Percentiles rank a stretch among this genome's conserved stretches.
Conservation (phyloP, 2,113 vertebrate genomes). For the Eretmochelys imbricata region DNA sequence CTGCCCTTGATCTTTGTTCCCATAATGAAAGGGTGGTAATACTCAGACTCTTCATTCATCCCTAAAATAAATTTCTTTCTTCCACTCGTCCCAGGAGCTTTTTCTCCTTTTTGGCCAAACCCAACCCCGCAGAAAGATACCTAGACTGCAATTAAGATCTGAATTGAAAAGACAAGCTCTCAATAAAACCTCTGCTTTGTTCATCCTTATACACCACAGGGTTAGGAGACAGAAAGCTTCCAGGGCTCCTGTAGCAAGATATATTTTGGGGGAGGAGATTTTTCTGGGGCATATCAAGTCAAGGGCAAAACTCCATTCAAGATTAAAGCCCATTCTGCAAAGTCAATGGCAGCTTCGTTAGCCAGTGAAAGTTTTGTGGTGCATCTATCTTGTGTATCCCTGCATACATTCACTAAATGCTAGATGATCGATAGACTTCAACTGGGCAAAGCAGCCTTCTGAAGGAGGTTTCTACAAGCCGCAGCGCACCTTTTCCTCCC, state of each 20-base stretch:
- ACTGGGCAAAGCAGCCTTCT: neutral
- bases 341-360: neutral
- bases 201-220: no score
- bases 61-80: neutral
- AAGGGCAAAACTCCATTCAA: neutral
- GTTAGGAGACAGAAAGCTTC: neutral
- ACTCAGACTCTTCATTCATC: neutral
- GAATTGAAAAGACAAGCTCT: no score
- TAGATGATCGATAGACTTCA: neutral
- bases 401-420: neutral
- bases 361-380: neutral
- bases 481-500: no score
- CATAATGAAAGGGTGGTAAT: no score
- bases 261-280: no score
- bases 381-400: neutral
- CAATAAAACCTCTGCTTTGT: no score
- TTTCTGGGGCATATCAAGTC: no score
- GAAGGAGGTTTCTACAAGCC: neutral
- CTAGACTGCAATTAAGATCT: no score
- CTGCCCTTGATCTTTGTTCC: no score
- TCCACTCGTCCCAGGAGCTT: neutral
- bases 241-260: neutral
- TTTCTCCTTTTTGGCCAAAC: neutral
- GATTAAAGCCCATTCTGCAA: neutral
- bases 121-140: neutral